Evolutionary conservation across 2,888 invertebrate genomes (phyloP).

Genomic region (Melanotus villosus): DNA sequence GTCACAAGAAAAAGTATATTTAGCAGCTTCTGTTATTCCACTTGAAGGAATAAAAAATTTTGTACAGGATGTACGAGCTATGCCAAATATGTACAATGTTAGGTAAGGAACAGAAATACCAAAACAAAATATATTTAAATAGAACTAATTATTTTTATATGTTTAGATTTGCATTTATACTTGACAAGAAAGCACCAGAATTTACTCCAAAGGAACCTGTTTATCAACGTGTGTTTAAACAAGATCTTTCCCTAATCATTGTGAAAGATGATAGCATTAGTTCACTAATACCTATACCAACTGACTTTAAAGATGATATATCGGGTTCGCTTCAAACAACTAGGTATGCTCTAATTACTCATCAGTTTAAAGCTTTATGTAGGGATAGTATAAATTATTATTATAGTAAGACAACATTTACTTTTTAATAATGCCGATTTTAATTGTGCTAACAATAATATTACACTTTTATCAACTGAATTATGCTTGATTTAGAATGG

Average conservation of each 20-base stretch:
- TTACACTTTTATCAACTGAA: too few relatives aligned
- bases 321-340: conserved; percentile 44
- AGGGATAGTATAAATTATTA: too few relatives aligned
- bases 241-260: conserved; percentile 86
- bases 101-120: conserved; percentile 49
- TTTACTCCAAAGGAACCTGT: conserved; percentile 76
- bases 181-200: conserved; percentile 74
- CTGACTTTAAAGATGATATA: conserved; percentile 58
- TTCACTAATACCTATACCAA: conserved; percentile 58
- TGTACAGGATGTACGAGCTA: conserved; percentile 55
- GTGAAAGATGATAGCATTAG: conserved; percentile 70
- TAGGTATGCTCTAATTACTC: too few relatives aligned
- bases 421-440: too few relatives aligned
- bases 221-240: conserved; percentile 76
- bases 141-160: background rate
- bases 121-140: background rate
- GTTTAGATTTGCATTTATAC: conserved; percentile 73
- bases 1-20: conserved; percentile 54
- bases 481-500: too few relatives aligned
- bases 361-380: too few relatives aligned
- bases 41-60: conserved; percentile 63
- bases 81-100: conserved; percentile 55
- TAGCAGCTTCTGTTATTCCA: conserved; percentile 61
- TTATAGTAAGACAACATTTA: too few relatives aligned
- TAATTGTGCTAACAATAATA: too few relatives aligned